Base-by-base conservation (phyloP, 2,113 vertebrate species). In the Oryctolagus cuniculus region DNA sequence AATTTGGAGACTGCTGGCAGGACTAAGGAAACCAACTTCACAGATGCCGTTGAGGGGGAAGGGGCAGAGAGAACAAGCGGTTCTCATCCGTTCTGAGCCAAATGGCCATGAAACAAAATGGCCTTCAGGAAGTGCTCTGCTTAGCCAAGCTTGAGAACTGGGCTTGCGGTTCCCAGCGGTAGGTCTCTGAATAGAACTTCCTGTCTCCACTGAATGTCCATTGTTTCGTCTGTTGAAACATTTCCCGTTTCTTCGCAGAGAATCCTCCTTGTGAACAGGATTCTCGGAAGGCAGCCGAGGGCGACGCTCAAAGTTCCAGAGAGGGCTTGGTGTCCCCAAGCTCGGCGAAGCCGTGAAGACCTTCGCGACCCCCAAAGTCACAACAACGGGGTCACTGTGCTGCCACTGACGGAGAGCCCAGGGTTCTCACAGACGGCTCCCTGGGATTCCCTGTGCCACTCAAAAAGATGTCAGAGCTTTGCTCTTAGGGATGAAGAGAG, bases 231-330 rank as follows among this genome's bases (percentile, higher is more conserved):
- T 83, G 69, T 72, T 55, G 19, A 66, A 87, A 73, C 16, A 19
- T 82, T 67, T 44, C 25, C 55, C 90, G 74, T 86, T 89, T 90
- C 61, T 84, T 95, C 63, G 85, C 73, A 78, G 38, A 51, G 29
- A 11, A 63, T 82, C 51, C 49, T 91, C 55, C 85, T 51, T 85
- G 10, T n/a, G 78, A 90, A 38, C 5, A 78, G 89, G 27, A 63
- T n/a, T 36, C 70, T 82, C 25, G 44, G 38, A 87, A 38, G 34
- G 34, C 34, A 64, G 58, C 22, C 78, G 51, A 19, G n/a, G 25
- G 64, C 31, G n/a, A 10, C 10, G 11, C 53, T 63, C 51, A 31
- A 82, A 63, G 61, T 61, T 86, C 82, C 44, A 63, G 55, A 38
- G n/a, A 69, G 15, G 6, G 51, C 31, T 58, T 24, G 29, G 36